Conservation (phyloP, 2,797 vertebrate species). For the Poeciliopsis infans region DNA sequence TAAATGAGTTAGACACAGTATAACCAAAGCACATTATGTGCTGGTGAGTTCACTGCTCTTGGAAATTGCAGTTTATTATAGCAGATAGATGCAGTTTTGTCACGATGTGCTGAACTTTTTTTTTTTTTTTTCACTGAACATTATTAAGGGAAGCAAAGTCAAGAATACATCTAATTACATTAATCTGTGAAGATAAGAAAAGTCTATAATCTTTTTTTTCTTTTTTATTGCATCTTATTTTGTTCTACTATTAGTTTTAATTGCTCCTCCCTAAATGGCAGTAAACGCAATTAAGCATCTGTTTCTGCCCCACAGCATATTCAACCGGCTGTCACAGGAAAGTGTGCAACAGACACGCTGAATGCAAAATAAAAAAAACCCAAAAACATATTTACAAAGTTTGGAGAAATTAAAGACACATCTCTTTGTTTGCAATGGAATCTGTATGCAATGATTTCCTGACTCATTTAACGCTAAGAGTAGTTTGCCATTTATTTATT, state of each 20-base stretch:
- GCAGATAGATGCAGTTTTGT: slow-evolving; percentile 12
- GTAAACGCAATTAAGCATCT: not conserved
- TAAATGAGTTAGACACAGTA: slow-evolving; percentile 50
- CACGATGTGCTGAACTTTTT: not conserved
- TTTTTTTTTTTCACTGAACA: not conserved
- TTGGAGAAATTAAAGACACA: not conserved
- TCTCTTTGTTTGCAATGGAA: not conserved
- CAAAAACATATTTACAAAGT: not conserved
- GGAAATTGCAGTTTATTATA: slow-evolving; percentile 44
- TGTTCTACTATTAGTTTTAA: not conserved
- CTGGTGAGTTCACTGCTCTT: slow-evolving; percentile 29
- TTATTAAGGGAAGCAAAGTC: not conserved
- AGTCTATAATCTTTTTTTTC: not conserved
- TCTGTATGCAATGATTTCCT: not conserved
- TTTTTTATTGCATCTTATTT: not conserved
- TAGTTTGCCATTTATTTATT: not conserved
- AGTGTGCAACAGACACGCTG: not conserved
- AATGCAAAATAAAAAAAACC: not conserved
- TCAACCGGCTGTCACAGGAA: not conserved
- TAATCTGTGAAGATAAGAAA: not conserved
- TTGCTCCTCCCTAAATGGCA: not conserved
- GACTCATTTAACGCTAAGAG: not conserved
- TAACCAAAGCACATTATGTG: slow-evolving; percentile 32
- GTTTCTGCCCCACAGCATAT: not conserved
- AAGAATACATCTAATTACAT: not conserved